Evolutionary conservation across 2,113 vertebrate species (phyloP).

Genomic region (Cepphus grylle): DNA sequence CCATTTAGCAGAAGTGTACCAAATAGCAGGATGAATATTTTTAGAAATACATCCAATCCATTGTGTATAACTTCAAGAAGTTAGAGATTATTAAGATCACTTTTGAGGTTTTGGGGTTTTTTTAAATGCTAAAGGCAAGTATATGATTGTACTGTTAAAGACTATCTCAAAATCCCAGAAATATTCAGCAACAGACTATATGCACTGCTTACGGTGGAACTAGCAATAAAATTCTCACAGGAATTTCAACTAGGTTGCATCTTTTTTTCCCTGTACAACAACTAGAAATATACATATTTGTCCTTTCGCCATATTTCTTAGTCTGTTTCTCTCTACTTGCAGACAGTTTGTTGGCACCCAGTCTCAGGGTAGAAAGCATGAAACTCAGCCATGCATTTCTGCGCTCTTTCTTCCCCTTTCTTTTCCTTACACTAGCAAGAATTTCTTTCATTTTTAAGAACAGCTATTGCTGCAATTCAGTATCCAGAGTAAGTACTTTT

Average conservation of each 20-base stretch:
- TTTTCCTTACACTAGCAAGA: conserved; percentile 36
- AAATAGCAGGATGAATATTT: neutral
- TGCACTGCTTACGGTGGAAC: neutral
- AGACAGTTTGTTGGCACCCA: neutral
- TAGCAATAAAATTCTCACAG: neutral
- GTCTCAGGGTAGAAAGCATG: neutral
- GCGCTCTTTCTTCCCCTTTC: conserved; percentile 34
- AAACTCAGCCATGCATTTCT: neutral
- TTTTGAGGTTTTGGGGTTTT: neutral
- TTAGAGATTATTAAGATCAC: neutral
- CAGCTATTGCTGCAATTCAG: neutral
- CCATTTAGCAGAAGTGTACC: neutral
- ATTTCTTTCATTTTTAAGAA: conserved; percentile 8
- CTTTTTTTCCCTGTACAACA: neutral
- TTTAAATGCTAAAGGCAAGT: neutral
- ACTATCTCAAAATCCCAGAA: neutral
- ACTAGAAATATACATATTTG: neutral
- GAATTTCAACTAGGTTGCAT: neutral
- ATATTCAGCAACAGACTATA: neutral
- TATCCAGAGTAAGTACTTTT: neutral
- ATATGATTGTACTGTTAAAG: neutral
- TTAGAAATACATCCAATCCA: neutral
- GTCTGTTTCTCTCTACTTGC: neutral
- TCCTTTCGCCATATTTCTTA: neutral
- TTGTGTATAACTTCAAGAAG: neutral